Conservation (phyloP, 2,888 invertebrate genomes). For the Cheilosia grossa region DNA sequence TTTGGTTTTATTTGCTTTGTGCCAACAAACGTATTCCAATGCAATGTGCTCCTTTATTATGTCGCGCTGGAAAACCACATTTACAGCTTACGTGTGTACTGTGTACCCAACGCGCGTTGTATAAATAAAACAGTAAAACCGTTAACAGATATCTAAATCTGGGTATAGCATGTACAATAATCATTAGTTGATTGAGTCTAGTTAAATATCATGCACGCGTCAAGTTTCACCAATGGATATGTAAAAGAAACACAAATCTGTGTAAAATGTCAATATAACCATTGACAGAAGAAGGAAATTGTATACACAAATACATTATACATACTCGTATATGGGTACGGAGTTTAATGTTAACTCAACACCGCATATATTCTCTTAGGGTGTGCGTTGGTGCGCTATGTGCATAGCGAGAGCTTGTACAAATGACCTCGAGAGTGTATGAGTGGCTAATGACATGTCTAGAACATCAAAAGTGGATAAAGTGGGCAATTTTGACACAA, state of each 20-base stretch:
- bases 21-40: too few species aligned
- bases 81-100: background rate
- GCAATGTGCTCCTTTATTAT: too few species aligned
- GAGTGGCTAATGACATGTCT: constrained; percentile 18
- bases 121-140: background rate
- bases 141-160: background rate
- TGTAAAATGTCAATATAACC: constrained; percentile 17
- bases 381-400: background rate
- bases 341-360: background rate
- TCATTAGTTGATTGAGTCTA: constrained; percentile 1
- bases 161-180: background rate
- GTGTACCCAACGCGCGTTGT: background rate
- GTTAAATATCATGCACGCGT: background rate
- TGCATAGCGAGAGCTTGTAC: background rate
- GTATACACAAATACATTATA: background rate
- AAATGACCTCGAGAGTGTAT: background rate
- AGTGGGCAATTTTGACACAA: constrained; percentile 32
- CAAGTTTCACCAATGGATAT: background rate
- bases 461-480: constrained; percentile 12
- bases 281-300: background rate
- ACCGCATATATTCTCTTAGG: background rate
- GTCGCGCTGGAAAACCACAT: background rate
- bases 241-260: constrained; percentile 6
- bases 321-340: too few species aligned
- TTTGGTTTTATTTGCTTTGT: too few species aligned